phyloP scores from a whole-genome alignment of 2,113 vertebrate genomes.

The Apistogramma diplotaenia region DNA sequence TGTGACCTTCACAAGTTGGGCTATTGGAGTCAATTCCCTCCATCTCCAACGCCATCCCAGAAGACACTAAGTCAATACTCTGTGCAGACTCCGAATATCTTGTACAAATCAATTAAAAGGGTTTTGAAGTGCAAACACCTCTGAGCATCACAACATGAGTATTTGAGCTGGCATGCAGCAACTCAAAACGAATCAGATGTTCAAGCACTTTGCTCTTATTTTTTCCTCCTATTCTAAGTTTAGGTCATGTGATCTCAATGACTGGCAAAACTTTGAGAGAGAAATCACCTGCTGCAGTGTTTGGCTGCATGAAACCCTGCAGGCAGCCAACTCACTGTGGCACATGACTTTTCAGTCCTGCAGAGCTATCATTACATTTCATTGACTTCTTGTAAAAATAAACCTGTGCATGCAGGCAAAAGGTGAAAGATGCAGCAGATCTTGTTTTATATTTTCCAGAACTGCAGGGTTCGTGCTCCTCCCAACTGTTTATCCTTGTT shows the following conservation, averaged over 20 bases:
- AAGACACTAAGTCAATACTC: constrained; percentile 29
- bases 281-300: constrained; percentile 1
- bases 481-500: background rate
- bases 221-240: background rate
- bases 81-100: background rate
- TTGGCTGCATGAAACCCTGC: background rate
- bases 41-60: constrained; percentile 14
- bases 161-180: background rate
- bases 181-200: background rate
- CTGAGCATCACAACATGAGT: background rate
- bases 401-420: constrained; percentile 4
- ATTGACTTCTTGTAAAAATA: constrained; percentile 19
- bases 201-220: background rate
- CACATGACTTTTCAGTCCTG: background rate
- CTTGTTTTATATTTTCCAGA: constrained; percentile 24
- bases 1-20: background rate
- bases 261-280: background rate
- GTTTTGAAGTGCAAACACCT: background rate
- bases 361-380: background rate
- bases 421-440: background rate
- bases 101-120: background rate
- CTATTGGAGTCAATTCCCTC: background rate
- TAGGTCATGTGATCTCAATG: background rate
- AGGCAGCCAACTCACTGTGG: background rate
- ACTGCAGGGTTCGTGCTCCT: background rate